These are phyloP conservation scores for Tenebrosternarchus preto DNA, from an alignment of 2,113 vertebrate species.

Conservation along the genomic window DNA sequence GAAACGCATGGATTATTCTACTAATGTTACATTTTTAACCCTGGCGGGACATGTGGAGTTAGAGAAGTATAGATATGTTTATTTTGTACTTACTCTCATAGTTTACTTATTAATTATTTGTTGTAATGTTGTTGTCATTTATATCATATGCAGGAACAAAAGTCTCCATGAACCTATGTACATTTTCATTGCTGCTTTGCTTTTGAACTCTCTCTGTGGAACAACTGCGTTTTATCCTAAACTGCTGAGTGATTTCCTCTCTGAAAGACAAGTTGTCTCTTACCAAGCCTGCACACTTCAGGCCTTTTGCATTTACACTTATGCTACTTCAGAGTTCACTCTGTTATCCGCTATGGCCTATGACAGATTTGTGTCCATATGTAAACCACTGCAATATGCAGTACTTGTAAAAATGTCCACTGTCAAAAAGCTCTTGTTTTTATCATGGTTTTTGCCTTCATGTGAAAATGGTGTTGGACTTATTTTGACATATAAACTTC, in stretches of 20 bases:
- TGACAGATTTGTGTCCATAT: conserved; percentile 36
- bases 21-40: not conserved
- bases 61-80: conserved; percentile 33
- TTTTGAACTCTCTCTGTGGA: conserved; percentile 25
- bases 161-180: conserved; percentile 28
- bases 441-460: not conserved
- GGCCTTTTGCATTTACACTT: conserved; percentile 12
- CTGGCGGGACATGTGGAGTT: conserved; percentile 21
- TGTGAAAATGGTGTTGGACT: not conserved
- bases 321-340: not conserved
- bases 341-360: conserved; percentile 35
- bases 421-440: conserved; percentile 11
- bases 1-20: conserved; percentile 8
- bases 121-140: conserved; percentile 20
- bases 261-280: not conserved
- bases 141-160: conserved; percentile 8
- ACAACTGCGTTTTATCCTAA: conserved; percentile 12
- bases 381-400: conserved; percentile 27
- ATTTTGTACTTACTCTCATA: conserved; percentile 20
- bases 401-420: conserved; percentile 8
- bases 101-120: conserved; percentile 12
- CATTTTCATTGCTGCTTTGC: conserved; percentile 35
- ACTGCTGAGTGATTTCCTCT: conserved; percentile 10
- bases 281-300: conserved; percentile 7
- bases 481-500: not conserved